These are phyloP conservation scores for Pocota personata DNA, from an alignment of 2,888 invertebrate species.

Conservation along the genomic window DNA sequence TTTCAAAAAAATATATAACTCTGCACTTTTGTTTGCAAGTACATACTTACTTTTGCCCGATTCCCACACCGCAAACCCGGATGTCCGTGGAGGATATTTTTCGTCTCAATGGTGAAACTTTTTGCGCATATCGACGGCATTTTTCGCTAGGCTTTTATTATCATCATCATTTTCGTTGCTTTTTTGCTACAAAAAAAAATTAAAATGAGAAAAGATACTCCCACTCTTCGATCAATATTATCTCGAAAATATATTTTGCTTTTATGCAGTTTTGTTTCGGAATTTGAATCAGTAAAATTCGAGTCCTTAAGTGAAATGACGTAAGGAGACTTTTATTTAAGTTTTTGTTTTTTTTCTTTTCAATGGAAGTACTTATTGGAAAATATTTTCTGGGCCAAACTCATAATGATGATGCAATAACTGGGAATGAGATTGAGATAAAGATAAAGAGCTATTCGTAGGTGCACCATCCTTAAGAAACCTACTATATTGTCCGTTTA, in stretches of 20 bases:
- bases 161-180: conserved; percentile 55
- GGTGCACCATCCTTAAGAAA: too few species aligned
- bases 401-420: conserved; percentile 29
- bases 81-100: conserved; percentile 52
- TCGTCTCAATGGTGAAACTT: conserved; percentile 58
- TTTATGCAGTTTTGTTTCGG: conserved; percentile 51
- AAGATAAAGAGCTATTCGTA: background rate
- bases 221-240: conserved; percentile 40
- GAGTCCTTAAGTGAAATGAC: conserved; percentile 48
- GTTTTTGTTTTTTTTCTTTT: conserved; percentile 10
- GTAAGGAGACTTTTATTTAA: conserved; percentile 46
- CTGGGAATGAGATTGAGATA: background rate
- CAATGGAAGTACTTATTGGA: background rate
- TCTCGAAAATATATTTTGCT: conserved; percentile 48
- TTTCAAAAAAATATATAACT: conserved; percentile 36
- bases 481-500: too few species aligned
- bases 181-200: background rate
- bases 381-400: conserved; percentile 43
- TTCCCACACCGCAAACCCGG: conserved; percentile 36
- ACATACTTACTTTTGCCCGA: background rate
- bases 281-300: conserved; percentile 47
- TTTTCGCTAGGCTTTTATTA: conserved; percentile 60
- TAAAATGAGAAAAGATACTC: conserved; percentile 20
- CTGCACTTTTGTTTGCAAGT: conserved; percentile 44
- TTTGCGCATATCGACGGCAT: conserved; percentile 60